These are phyloP conservation scores for Chrysochloris asiatica DNA, from an alignment of 2,113 vertebrate genomes.

Conservation along the genomic window DNA sequence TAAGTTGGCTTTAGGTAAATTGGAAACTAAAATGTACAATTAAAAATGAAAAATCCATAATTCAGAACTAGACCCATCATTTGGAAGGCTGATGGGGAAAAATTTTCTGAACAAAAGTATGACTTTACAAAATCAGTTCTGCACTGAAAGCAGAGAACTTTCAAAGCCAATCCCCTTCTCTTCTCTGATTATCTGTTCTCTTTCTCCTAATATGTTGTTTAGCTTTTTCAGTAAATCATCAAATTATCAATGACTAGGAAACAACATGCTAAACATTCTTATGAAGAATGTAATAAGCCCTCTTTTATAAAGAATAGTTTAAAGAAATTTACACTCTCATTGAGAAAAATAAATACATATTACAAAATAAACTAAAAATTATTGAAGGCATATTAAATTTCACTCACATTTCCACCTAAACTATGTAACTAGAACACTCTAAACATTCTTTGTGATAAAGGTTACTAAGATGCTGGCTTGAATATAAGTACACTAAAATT, in stretches of 20 bases:
- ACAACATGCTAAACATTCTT: neutral
- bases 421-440: neutral
- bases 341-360: neutral
- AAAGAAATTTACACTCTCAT: neutral
- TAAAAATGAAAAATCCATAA: neutral
- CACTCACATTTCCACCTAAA: neutral
- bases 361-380: constrained; percentile 1
- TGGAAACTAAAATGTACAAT: neutral
- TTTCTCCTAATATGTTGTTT: neutral
- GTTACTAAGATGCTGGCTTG: neutral
- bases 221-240: neutral
- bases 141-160: neutral
- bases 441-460: neutral
- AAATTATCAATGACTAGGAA: neutral
- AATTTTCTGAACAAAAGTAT: neutral
- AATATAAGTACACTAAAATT: constrained; percentile 13
- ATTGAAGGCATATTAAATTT: neutral
- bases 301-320: neutral
- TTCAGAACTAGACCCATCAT: neutral
- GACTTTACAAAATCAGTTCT: neutral
- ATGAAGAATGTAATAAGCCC: neutral
- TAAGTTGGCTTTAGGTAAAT: neutral
- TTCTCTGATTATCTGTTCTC: neutral
- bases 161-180: neutral
- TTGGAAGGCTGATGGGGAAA: neutral